These are phyloP conservation scores for Mixornis gularis DNA, from an alignment of 2,113 vertebrate species.

Conservation along the genomic window DNA sequence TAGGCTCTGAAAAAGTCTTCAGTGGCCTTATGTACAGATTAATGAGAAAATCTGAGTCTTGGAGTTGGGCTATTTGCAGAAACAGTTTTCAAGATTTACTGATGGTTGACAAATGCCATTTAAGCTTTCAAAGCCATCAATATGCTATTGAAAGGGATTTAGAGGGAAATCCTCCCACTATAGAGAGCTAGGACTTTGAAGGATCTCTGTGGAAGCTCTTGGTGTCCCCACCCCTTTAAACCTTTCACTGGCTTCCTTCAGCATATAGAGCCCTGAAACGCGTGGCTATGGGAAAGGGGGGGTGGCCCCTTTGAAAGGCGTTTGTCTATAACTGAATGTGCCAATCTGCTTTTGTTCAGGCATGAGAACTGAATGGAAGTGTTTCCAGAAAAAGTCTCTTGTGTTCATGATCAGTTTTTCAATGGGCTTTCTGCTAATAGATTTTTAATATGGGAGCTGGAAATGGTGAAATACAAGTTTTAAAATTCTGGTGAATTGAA, in stretches of 20 bases:
- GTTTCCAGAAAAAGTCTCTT: conserved; percentile 59
- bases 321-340: conserved; percentile 60
- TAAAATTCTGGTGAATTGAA: conserved; percentile 37
- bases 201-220: conserved; percentile 48
- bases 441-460: conserved; percentile 61
- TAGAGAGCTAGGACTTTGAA: conserved; percentile 62
- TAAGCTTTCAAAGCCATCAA: conserved; percentile 75
- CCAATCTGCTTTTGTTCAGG: conserved; percentile 68
- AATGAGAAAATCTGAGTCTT: conserved; percentile 71
- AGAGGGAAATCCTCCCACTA: conserved; percentile 64
- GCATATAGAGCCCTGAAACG: conserved; percentile 54
- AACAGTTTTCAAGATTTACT: conserved; percentile 76
- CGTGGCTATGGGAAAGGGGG: conserved; percentile 63
- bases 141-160: conserved; percentile 73
- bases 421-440: conserved; percentile 58
- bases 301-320: conserved; percentile 13
- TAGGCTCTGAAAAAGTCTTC: conserved; percentile 65
- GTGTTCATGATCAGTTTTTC: conserved; percentile 43
- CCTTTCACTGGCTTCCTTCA: conserved; percentile 56
- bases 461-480: conserved; percentile 6
- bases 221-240: conserved; percentile 37
- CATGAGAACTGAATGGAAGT: conserved; percentile 60
- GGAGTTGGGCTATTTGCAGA: conserved; percentile 69
- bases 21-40: conserved; percentile 69
- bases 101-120: conserved; percentile 77